A percentile compares a stretch with the other conserved stretches of the same genome.
Evolutionary conservation across 2,888 invertebrate genomes (phyloP).

Genomic region (Diplazon laetatorius): DNA sequence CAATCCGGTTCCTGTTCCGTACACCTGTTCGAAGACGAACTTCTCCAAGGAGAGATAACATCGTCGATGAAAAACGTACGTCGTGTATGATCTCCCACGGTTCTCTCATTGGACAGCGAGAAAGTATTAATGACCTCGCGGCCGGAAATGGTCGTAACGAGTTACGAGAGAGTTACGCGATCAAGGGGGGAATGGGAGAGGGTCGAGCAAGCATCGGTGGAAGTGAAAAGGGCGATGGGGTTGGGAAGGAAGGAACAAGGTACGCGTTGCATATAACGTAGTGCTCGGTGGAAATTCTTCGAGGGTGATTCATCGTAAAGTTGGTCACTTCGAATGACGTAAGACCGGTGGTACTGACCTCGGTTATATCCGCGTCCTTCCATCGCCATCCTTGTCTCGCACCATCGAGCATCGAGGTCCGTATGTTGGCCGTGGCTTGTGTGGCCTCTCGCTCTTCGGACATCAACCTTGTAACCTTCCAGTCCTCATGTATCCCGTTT

Average conservation of each 20-base stretch:
- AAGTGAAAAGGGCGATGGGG: neutral
- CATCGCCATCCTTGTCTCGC: neutral
- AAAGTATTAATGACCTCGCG: conserved; percentile 53
- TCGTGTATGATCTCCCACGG: neutral
- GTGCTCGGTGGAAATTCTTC: conserved; percentile 52
- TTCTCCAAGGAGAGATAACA: neutral
- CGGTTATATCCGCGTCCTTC: conserved; percentile 35
- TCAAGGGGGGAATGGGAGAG: neutral
- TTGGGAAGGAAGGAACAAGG: conserved; percentile 6
- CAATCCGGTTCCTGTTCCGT: neutral
- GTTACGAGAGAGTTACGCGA: conserved; percentile 20
- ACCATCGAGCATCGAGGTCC: no score
- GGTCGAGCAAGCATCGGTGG: neutral
- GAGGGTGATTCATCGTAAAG: conserved; percentile 59
- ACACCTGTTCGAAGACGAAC: conserved; percentile 7
- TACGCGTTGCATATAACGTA: conserved; percentile 21
- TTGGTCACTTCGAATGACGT: conserved; percentile 59
- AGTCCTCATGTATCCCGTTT: conserved; percentile 9
- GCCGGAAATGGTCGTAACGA: conserved; percentile 34
- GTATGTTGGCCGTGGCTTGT: conserved; percentile 11
- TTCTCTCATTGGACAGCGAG: conserved; percentile 24
- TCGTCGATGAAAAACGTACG: conserved; percentile 1
- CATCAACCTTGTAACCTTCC: conserved; percentile 13
- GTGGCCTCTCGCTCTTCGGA: neutral
- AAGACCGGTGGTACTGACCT: conserved; percentile 58